Base-by-base conservation (phyloP, 1,140 invertebrate genomes). In the Conopomorpha cramerella region DNA sequence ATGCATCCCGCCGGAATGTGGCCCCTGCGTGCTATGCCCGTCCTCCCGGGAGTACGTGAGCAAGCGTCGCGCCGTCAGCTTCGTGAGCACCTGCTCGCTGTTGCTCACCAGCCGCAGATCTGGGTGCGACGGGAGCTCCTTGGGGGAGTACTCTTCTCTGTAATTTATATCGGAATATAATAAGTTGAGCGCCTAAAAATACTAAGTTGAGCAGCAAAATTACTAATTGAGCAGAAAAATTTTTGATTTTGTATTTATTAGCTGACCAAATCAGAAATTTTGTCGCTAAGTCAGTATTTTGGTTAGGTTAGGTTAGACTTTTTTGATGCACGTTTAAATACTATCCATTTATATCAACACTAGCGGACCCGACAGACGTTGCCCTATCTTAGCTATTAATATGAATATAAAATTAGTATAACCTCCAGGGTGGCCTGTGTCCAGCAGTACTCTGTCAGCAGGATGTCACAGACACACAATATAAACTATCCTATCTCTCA, bases 21-120 rank as follows among this genome's bases (percentile, higher is more conserved):
- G 43, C 11, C 45, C 36, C 34, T 70, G 41, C 2, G 81, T 66
- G 41, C 90, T 84, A 10, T 62, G 64, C n/a, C 84, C 71, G 80
- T 96, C 97, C 70, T 89, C 84, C n/a, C n/a, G n/a, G n/a, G n/a
- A n/a, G 73, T 91, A 93, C 1, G 93, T 95, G 11, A 97, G 82
- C 15, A 98, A 78, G 37, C 93, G 73, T 28, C 95, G 77, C 11
- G 91, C 88, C 0, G 93, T 88, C 41, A 87, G 80, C 51, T 83
- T 86, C 7, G 85, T 89, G 15, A 97, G 62, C 6, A 86, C 72
- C 73, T 98, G 95, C 74, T 97, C 93, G 11, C 89, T 91, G 77
- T 95, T 96, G 16, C 84, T 84, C 29, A 91, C 65, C 15, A 97
- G 63, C 49, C 79, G 49, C 33, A 98, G 77, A 65, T 90, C 90